Evolutionary conservation across 2,113 vertebrate species (phyloP), one percentile per base, ranked within the genome.

Genomic region (Dryoscopus gambensis): DNA sequence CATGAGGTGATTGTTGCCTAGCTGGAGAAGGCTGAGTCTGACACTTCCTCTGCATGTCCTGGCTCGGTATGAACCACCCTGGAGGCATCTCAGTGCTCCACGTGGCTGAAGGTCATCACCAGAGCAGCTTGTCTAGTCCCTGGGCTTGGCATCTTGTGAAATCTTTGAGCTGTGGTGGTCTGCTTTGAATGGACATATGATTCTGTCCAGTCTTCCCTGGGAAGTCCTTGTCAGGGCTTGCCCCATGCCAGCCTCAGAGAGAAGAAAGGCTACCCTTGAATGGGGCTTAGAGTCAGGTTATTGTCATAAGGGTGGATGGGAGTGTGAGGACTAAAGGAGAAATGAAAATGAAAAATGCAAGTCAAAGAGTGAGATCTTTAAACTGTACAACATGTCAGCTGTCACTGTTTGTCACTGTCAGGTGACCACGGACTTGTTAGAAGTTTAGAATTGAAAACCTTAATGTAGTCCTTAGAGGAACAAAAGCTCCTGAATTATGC

Each of bases 401-500:
- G 65, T 89, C 79, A 60, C 42, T 84, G 22, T 74, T 77, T 73
- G 46, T 95, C 55, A 46, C 37, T 74, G 21, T 63, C 64, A 78
- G 85, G 30, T 84, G 77, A 60, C 64, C 64, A 52, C 3, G 46
- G 33, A 22, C 31, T 33, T 49, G 47, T 33, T 71, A 75, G 56
- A 93, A 63, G 37, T 39, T 78, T 28, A 71, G 76, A 81, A 78
- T 2, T 57, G n/a, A 82, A 90, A 95, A 56, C 7, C 49, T 82
- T 49, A 68, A 86, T 84, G 28, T 59, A 81, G 68, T 81, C 68
- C 78, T 90, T 56, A 60, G 11, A 68, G n/a, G 64, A 87, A 90
- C 52, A 89, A 96, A 94, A 89, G 22, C 37, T 78, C 28, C 25
- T 95, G 49, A 92, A 93, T 93, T 93, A 95, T 86, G 42, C 52